Conservation (phyloP, 2,888 invertebrate genomes). For the Galerucella nymphaeae region DNA sequence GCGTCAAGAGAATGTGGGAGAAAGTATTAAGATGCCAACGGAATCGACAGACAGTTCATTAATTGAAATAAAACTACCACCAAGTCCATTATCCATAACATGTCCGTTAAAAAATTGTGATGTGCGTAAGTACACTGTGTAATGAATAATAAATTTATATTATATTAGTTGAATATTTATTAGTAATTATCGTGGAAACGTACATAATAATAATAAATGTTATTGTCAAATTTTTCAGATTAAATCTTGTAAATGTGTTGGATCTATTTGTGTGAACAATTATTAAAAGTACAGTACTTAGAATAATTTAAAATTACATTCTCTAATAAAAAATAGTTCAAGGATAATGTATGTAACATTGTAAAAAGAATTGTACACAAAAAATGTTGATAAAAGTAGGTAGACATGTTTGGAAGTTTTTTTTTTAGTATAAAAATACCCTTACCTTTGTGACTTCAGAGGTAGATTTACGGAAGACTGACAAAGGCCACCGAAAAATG, state of each 20-base stretch:
- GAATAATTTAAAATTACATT: constrained; percentile 41
- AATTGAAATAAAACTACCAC: too few relatives aligned
- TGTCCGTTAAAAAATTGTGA: not conserved
- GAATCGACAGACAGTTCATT: too few relatives aligned
- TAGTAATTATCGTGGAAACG: not conserved
- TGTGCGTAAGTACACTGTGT: too few relatives aligned
- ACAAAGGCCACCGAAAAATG: too few relatives aligned
- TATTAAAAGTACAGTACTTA: constrained; percentile 30
- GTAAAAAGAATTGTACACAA: constrained; percentile 55
- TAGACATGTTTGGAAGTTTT: constrained; percentile 43
- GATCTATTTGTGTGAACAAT: constrained; percentile 36
- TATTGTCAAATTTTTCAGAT: constrained; percentile 19
- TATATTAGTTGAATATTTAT: constrained; percentile 9
- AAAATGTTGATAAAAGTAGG: constrained; percentile 52
- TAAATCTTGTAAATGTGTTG: constrained; percentile 37
- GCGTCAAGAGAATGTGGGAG: too few relatives aligned
- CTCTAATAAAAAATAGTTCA: constrained; percentile 46
- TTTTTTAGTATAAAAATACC: not conserved
- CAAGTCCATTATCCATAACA: too few relatives aligned
- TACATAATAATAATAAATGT: not conserved
- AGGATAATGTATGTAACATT: constrained; percentile 52
- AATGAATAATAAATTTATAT: constrained; percentile 8
- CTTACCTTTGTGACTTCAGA: not conserved
- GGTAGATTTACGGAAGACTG: too few relatives aligned
- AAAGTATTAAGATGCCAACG: too few relatives aligned